Percentiles rank a stretch among this genome's conserved stretches.
These are phyloP conservation scores for Enhydra lutris DNA, from an alignment of 2,113 vertebrate genomes.

Conservation along the genomic window DNA sequence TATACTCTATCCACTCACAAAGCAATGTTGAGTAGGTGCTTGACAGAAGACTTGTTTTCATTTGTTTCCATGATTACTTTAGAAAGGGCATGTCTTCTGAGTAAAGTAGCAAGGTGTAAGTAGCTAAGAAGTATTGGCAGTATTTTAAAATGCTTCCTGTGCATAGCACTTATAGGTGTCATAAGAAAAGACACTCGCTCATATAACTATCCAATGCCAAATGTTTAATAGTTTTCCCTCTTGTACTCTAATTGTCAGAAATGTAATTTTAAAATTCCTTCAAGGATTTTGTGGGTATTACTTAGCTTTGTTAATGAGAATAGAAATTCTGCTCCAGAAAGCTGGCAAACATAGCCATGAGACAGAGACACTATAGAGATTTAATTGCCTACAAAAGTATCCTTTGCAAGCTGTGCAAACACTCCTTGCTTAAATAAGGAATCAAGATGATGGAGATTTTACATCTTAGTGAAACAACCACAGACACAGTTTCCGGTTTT, in stretches of 20 bases:
- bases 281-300: neutral
- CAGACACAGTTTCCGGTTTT: neutral
- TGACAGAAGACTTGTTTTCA: neutral
- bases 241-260: slow-evolving; percentile 23
- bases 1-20: slow-evolving; percentile 3
- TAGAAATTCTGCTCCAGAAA: slow-evolving; percentile 39
- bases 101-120: neutral
- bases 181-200: neutral
- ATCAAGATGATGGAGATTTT: slow-evolving; percentile 17
- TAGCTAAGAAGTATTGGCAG: neutral
- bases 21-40: neutral
- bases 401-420: slow-evolving; percentile 41
- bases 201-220: neutral
- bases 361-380: slow-evolving; percentile 10
- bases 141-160: neutral
- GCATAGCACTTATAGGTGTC: neutral
- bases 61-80: slow-evolving; percentile 39
- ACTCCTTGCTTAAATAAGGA: slow-evolving; percentile 30
- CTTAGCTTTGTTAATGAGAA: slow-evolving; percentile 20
- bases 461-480: neutral
- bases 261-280: slow-evolving; percentile 5
- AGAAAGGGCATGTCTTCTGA: neutral
- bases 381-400: slow-evolving; percentile 36
- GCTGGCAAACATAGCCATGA: neutral
- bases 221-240: neutral